Base-by-base conservation (phyloP, 2,888 invertebrate genomes). In the Archaeoteleia sp. region DNA sequence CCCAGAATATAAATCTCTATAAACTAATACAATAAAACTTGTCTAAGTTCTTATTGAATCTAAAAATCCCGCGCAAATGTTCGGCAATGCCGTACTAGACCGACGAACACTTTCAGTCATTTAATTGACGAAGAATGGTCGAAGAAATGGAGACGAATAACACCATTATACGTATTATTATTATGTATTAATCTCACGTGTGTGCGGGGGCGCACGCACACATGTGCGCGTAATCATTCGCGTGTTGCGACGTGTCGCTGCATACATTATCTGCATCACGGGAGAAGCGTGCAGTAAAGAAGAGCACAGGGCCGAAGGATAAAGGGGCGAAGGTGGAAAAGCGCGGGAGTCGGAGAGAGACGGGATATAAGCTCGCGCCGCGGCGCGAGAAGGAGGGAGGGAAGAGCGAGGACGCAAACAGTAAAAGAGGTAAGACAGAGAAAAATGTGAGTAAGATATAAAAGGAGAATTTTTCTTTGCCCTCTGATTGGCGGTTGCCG, bases 401-500 rank as follows among this genome's bases (percentile, higher is more conserved):
- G 30, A 53, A 0, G 34, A 39, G 25, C 15, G 8, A 10, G n/a
- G 49, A 12, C 46, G 45, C 25, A 42, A 37, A 32, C 30, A 35
- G 45, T 57, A 9, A 40, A 55, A 48, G 53, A 69, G 63, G 70
- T 49, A 62, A 60, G 62, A 69, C 43, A 45, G 55, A 37, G 45
- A 58, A 54, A 67, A 66, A 53, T 54, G 67, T 67, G 65, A 69
- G 69, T 43, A 66, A 68, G 76, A 74, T 77, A 78, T 78, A 80
- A 81, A 80, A 80, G 77, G 81, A 82, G 82, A 80, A 80, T 82
- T 83, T 83, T 83, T 83, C 84, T 83, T 83, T 80, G 81, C 77
- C 75, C 78, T 84, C 81, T 83, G 85, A 85, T 85, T 85, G 85
- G 85, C 82, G 84, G 85, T 85, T 83, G 85, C 85, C 85, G 79